phyloP scores from a whole-genome alignment of 2,888 invertebrate species.

The Pteria penguin region DNA sequence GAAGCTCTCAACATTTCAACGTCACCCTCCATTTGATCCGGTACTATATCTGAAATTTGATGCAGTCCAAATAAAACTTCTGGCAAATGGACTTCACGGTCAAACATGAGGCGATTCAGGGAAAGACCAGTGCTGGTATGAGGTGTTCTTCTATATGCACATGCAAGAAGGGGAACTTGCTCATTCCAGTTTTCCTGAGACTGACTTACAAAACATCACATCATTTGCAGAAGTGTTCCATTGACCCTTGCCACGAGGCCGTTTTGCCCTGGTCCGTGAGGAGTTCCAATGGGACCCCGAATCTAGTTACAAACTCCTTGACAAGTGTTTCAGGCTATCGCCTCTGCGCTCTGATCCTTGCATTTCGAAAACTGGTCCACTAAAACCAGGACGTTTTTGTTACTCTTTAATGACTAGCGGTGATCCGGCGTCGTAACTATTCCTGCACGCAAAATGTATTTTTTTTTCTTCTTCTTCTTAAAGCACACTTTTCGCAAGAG shows the following conservation, averaged over 20 bases:
- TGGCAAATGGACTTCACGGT: slow-evolving; percentile 28
- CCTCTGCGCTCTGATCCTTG: neutral
- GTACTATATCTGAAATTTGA: neutral
- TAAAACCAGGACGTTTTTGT: neutral
- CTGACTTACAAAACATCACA: slow-evolving; percentile 1
- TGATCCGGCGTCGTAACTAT: neutral
- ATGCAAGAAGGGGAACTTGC: slow-evolving; percentile 19
- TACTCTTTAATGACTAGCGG: neutral
- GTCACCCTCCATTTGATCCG: neutral
- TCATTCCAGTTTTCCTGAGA: slow-evolving; percentile 24
- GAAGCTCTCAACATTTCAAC: neutral
- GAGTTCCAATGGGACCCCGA: slow-evolving; percentile 18
- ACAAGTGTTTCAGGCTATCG: slow-evolving; percentile 2
- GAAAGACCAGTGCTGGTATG: slow-evolving; percentile 30
- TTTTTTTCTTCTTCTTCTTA: neutral
- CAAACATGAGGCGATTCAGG: slow-evolving; percentile 25
- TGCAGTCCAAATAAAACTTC: slow-evolving; percentile 31
- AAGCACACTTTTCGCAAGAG: neutral
- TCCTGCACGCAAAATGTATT: neutral
- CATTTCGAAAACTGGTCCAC: slow-evolving; percentile 16
- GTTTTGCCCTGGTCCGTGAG: slow-evolving; percentile 20
- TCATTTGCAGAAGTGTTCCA: neutral
- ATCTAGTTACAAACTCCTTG: slow-evolving; percentile 14
- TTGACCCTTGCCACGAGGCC: slow-evolving; percentile 28
- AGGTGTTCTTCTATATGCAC: slow-evolving; percentile 27